Base-by-base conservation (phyloP, 1,140 invertebrate species). In the Aphis gossypii region DNA sequence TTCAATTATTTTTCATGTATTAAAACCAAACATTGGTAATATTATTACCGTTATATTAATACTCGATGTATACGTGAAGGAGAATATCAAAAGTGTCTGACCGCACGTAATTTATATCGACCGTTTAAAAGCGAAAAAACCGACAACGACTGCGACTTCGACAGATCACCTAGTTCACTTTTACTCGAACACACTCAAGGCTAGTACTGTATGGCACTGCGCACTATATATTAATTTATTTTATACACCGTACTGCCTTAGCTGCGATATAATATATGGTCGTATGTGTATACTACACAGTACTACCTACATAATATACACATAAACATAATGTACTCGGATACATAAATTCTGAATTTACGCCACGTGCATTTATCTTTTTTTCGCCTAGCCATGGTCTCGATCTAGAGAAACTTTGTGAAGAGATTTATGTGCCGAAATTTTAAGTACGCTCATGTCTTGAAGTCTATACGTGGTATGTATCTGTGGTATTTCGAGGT, bases 131-230 rank as follows among this genome's bases (percentile, higher is more conserved):
- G 20, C 76, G 46, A 92, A 92, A 92, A 30, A 92, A 38, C 38
- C 68, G 90, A 92, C 30, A 21, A 46, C 68, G 41, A 92, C 60
- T 30, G 14, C 30, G 11, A 3, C 30, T 3, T 14, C 56, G 25
- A 56, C 25, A 25, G 56, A 9, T 30, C n/a, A 68, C 60, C 60
- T 83, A 38, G 76, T 82, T 92, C 91, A 92, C 91, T 92, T 92
- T 92, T 92, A 92, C 91, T n/a, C 76, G 76, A 92, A 38, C 68
- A 41, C 90, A 92, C 68, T 92, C 46, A 92, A 92, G 76, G 91
- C 91, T 92, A 84, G 46, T n/a, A 86, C 76, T 86, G 30, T 86
- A 86, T 44, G 14, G 44, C 25, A 44, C 38, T 76, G n/a, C n/a
- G n/a, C n/a, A 35, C 30, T n/a, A n/a, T 30, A 60, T n/a, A 68